Conservation (phyloP, 2,797 vertebrate genomes). For the Heterohyrax brucei region DNA sequence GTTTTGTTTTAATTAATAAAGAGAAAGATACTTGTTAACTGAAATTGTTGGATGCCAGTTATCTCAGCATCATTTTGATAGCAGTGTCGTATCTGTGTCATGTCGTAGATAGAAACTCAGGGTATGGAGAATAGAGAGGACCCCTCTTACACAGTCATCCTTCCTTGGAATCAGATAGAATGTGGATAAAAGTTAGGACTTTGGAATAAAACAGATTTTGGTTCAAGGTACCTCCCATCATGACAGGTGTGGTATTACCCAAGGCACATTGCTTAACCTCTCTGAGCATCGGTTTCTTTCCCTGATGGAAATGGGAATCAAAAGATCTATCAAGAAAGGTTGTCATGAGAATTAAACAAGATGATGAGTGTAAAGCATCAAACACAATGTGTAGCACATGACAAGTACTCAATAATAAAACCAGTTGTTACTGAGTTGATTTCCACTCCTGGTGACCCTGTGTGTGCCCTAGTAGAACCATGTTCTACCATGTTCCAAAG, state of each 20-base stretch:
- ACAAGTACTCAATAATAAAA: background rate
- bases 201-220: constrained; percentile 28
- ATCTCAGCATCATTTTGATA: background rate
- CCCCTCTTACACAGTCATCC: background rate
- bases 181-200: constrained; percentile 2
- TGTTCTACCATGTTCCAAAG: background rate
- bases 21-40: background rate
- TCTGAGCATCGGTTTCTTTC: background rate
- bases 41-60: background rate
- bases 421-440: background rate
- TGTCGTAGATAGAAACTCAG: background rate
- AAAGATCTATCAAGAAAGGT: background rate
- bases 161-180: background rate
- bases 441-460: background rate
- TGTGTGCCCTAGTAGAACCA: background rate
- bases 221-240: background rate
- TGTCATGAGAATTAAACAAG: background rate
- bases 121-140: constrained; percentile 15
- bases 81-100: background rate
- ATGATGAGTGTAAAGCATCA: background rate
- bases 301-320: constrained; percentile 43
- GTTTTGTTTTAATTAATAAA: background rate
- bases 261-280: constrained; percentile 41
- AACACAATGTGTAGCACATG: background rate
- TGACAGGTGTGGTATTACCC: background rate